Conservation (phyloP, 2,797 vertebrate species). For the Crenichthys baileyi region DNA sequence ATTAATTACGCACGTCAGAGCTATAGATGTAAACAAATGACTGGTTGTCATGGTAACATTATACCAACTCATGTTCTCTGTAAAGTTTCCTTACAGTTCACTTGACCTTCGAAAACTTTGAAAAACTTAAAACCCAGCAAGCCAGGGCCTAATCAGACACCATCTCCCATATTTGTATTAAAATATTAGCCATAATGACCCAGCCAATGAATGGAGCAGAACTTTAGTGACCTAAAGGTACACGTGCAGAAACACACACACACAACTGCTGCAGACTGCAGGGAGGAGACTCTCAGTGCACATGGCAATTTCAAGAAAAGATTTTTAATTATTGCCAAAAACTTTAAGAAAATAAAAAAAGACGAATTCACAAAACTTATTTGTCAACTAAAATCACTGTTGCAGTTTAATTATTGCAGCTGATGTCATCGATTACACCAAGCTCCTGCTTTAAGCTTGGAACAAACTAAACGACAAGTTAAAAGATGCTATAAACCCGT, state of each 20-base stretch:
- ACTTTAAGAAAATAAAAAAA: too few species aligned
- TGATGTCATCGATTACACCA: too few species aligned
- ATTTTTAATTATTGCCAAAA: too few species aligned
- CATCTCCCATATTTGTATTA: neutral
- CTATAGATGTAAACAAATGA: neutral
- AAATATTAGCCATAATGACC: neutral
- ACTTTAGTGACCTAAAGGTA: neutral
- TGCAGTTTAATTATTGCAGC: too few species aligned
- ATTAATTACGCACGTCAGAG: neutral
- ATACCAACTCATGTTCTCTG: neutral
- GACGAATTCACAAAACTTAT: too few species aligned
- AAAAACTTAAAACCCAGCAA: neutral
- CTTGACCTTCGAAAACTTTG: neutral
- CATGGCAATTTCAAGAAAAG: too few species aligned
- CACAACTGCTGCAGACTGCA: too few species aligned
- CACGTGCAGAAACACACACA: neutral
- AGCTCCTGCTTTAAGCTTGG: constrained; percentile 4
- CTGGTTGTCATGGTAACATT: neutral
- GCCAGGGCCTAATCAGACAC: neutral
- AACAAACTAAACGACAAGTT: neutral
- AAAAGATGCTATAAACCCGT: neutral
- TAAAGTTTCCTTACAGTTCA: neutral
- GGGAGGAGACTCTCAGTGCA: too few species aligned
- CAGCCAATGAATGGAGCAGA: neutral
- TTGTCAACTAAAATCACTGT: too few species aligned